Base-by-base conservation (phyloP, 2,888 invertebrate species). In the Pandemis cinnamomeana region DNA sequence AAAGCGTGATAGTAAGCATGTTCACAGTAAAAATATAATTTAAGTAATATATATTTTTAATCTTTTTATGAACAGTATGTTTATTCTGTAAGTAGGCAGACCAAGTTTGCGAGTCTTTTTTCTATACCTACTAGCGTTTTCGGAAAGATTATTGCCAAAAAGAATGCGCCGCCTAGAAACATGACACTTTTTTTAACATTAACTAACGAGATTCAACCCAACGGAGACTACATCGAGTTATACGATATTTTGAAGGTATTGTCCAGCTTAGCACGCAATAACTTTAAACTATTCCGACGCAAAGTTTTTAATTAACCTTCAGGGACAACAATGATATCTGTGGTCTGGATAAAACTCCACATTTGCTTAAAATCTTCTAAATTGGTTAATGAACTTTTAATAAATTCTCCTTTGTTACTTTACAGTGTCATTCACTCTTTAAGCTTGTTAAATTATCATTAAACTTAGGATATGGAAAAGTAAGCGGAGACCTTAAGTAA, bases 231-330 rank as follows among this genome's bases (percentile, higher is more conserved):
- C 27, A 8, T 58, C 27, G 27, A 67, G 44, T 46, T 58, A 67
- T 8, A 58, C 58, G 67, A 67, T 64, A 55, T 46, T 36, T 36
- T 51, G 7, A 60, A 51, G 64, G 61, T 61, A 41, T 53, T 70
- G 62, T 42, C 20, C 62, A 61, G 53, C 53, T 42, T 27, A n/a
- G 51, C 53, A 63, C 70, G 53, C 53, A 55, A 44, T 63, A 63
- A 67, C 72, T 67, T 70, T 75, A 62, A 72, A 70, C 61, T 77
- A 74, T 75, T 72, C 62, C 70, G 55, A 44, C 51, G n/a, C 55
- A 62, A 68, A 68, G 27, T 72, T 72, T 53, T 67, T 67, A 72
- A 67, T 61, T 60, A 67, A 64, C 63, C 70, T 70, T 51, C 27
- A 20, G 70, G 62, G 70, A 51, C 62, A 42, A 27, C 61, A 70